Evolutionary conservation across 2,797 vertebrate genomes (phyloP).

Genomic region (Halcyon chelicuti): DNA sequence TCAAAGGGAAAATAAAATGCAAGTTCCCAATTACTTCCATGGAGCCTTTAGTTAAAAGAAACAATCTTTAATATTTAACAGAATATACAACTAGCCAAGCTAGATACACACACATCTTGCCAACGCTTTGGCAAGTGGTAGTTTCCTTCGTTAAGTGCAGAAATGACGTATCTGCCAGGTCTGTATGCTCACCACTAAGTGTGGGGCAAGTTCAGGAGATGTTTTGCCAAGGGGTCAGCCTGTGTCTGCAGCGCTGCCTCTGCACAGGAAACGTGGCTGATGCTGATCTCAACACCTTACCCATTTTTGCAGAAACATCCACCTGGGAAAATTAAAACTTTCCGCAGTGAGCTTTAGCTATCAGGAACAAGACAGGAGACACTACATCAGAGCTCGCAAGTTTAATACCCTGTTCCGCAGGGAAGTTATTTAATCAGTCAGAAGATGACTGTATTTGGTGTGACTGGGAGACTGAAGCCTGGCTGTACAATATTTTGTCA

Average conservation of each 20-base stretch:
- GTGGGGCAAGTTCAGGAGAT: conserved; percentile 61
- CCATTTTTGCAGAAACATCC: conserved; percentile 61
- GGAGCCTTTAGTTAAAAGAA: conserved; percentile 57
- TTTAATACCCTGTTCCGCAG: conserved; percentile 47
- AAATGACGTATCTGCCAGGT: conserved; percentile 56
- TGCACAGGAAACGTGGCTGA: conserved; percentile 39
- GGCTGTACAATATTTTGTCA: not conserved
- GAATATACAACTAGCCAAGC: conserved; percentile 67
- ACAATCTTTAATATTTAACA: conserved; percentile 67
- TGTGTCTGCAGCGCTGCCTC: conserved; percentile 1
- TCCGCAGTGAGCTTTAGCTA: conserved; percentile 30
- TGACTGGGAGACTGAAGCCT: not conserved
- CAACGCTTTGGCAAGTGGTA: conserved; percentile 44
- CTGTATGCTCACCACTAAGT: conserved; percentile 56
- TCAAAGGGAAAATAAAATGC: conserved; percentile 74
- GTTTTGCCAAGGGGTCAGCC: conserved; percentile 49
- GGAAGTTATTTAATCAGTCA: conserved; percentile 54
- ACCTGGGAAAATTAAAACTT: conserved; percentile 65
- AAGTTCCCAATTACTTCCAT: conserved; percentile 49
- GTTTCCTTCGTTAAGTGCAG: conserved; percentile 34
- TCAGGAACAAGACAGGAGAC: conserved; percentile 38
- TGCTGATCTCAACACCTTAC: conserved; percentile 54
- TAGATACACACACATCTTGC: conserved; percentile 40
- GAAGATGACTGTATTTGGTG: conserved; percentile 11
- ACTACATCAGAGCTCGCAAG: conserved; percentile 34